phyloP scores from a whole-genome alignment of 2,888 invertebrate genomes.

The Rhaphigaster nebulosa region DNA sequence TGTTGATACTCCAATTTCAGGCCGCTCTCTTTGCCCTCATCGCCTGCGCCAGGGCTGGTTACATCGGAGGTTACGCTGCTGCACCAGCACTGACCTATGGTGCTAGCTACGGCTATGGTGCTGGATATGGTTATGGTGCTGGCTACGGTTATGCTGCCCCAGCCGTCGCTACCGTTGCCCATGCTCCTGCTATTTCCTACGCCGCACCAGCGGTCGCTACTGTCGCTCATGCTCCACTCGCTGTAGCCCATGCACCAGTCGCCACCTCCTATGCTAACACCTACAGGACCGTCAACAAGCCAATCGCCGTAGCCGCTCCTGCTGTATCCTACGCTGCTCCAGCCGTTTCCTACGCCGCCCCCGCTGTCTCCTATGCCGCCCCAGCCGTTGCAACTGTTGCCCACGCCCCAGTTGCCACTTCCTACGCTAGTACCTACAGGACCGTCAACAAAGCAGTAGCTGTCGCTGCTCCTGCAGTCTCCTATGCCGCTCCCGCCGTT shows the following conservation, averaged over 20 bases:
- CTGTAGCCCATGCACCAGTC: conserved; percentile 57
- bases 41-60: not conserved
- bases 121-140: not conserved
- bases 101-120: not conserved
- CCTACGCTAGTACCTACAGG: conserved; percentile 77
- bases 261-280: conserved; percentile 78
- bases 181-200: conserved; percentile 63
- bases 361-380: conserved; percentile 56
- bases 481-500: not conserved
- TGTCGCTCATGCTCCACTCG: conserved; percentile 65
- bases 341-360: conserved; percentile 23
- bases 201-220: conserved; percentile 66
- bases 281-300: conserved; percentile 70
- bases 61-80: not conserved
- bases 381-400: conserved; percentile 30
- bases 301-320: not conserved
- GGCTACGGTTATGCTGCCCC: not conserved
- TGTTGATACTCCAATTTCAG: not conserved
- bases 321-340: conserved; percentile 58
- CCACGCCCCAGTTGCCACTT: conserved; percentile 69
- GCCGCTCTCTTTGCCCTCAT: not conserved
- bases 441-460: conserved; percentile 66
- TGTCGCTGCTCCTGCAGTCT: conserved; percentile 54
- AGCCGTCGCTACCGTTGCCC: not conserved
- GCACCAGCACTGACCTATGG: conserved; percentile 10